Conservation (phyloP, 2,888 invertebrate species). For the Ophioninae sp. region DNA sequence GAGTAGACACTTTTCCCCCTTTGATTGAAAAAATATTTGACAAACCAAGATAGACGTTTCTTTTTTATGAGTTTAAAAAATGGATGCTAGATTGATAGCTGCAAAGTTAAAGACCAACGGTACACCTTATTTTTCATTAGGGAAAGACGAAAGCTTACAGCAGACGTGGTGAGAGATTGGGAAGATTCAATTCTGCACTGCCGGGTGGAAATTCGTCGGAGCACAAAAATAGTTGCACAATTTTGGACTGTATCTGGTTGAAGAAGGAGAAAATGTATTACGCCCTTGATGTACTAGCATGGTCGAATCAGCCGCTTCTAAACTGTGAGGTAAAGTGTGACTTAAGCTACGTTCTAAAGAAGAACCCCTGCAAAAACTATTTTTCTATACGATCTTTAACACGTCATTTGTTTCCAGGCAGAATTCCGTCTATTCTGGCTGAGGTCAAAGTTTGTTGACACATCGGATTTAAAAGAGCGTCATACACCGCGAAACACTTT, state of each 20-base stretch:
- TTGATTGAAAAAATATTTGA: not conserved
- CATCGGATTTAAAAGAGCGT: constrained; percentile 80
- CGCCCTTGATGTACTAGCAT: constrained; percentile 91
- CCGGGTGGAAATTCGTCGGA: constrained; percentile 87
- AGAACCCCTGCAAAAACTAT: not conserved
- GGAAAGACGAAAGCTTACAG: constrained; percentile 87
- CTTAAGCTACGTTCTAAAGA: not conserved
- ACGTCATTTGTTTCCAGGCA: constrained; percentile 83
- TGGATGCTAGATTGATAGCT: not conserved
- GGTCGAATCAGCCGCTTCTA: constrained; percentile 88
- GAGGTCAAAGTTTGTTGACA: constrained; percentile 87
- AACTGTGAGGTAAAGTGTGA: constrained; percentile 86
- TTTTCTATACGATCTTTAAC: not conserved
- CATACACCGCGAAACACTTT: constrained; percentile 79
- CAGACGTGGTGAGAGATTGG: constrained; percentile 83
- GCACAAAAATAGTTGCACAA: constrained; percentile 82
- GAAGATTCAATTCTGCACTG: constrained; percentile 83
- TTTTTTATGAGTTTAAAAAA: not conserved
- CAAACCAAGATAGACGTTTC: not conserved
- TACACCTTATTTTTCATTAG: constrained; percentile 80
- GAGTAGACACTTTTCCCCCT: not conserved
- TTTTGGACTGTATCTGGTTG: constrained; percentile 93
- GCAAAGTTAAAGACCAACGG: not conserved
- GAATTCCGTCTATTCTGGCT: constrained; percentile 94
- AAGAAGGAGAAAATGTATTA: constrained; percentile 85